Conservation (phyloP, 2,888 invertebrate genomes). For the Trichopoda pennipes region DNA sequence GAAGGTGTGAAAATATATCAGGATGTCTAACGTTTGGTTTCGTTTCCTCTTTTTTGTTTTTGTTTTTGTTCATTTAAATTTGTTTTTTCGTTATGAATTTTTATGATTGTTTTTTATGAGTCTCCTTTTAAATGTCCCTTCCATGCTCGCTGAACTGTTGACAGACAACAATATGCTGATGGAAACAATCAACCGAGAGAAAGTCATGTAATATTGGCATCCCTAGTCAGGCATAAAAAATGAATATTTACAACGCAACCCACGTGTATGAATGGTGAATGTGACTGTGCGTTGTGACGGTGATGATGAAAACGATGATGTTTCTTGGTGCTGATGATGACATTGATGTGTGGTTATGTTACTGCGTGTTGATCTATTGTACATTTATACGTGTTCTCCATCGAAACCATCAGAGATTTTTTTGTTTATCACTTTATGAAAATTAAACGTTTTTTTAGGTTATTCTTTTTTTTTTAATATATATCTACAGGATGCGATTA, state of each 20-base stretch:
- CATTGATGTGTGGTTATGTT: constrained; percentile 77
- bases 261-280: constrained; percentile 24
- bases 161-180: constrained; percentile 59
- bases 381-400: constrained; percentile 51
- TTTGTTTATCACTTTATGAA: constrained; percentile 50
- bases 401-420: constrained; percentile 7
- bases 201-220: constrained; percentile 59
- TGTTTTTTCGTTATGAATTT: constrained; percentile 53
- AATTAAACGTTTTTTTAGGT: constrained; percentile 38
- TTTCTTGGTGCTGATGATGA: constrained; percentile 70
- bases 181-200: constrained; percentile 28
- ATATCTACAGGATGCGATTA: background rate
- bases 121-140: background rate
- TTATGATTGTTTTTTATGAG: constrained; percentile 55
- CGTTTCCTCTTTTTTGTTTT: constrained; percentile 14
- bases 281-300: constrained; percentile 29
- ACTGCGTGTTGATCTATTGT: constrained; percentile 68
- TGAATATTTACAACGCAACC: constrained; percentile 63
- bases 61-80: background rate
- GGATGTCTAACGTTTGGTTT: constrained; percentile 58
- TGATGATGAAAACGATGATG: constrained; percentile 67
- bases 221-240: constrained; percentile 65
- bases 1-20: constrained; percentile 62
- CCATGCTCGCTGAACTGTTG: constrained; percentile 22
- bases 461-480: constrained; percentile 13